phyloP scores from a whole-genome alignment of 2,797 vertebrate genomes.

The Smutsia gigantea region DNA sequence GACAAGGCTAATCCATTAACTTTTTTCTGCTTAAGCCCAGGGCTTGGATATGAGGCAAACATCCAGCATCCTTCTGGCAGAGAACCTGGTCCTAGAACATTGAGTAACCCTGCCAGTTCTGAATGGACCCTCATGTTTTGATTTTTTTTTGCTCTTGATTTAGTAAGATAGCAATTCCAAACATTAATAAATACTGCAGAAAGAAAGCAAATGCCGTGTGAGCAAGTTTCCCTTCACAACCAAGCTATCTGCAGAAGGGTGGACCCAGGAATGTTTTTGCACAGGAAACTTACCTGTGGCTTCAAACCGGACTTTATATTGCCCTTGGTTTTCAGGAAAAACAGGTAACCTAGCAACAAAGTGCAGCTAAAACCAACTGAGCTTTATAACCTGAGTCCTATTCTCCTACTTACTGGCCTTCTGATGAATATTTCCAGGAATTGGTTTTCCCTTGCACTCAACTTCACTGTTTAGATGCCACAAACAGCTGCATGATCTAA shows the following conservation, averaged over 20 bases:
- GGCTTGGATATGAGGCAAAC: not conserved
- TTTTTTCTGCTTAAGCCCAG: conserved; percentile 44
- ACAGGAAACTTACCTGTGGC: not conserved
- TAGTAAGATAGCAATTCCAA: not conserved
- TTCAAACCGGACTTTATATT: not conserved
- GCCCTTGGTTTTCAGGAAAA: not conserved
- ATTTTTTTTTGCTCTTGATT: not conserved
- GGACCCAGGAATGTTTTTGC: not conserved
- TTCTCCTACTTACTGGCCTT: not conserved
- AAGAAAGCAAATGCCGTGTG: not conserved
- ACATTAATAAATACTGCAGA: not conserved
- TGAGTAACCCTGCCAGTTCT: not conserved
- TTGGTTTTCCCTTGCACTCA: not conserved
- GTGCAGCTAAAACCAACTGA: not conserved
- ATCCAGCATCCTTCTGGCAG: not conserved
- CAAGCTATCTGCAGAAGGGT: not conserved
- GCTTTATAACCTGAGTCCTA: not conserved
- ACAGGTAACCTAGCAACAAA: not conserved
- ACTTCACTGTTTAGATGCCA: not conserved
- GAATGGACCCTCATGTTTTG: not conserved
- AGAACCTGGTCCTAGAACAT: conserved; percentile 37
- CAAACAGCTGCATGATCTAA: conserved; percentile 33
- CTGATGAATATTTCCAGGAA: not conserved
- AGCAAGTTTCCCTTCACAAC: not conserved
- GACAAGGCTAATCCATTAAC: conserved; percentile 59